Conservation (phyloP, 2,888 invertebrate genomes). For the Neelides folsomi region DNA sequence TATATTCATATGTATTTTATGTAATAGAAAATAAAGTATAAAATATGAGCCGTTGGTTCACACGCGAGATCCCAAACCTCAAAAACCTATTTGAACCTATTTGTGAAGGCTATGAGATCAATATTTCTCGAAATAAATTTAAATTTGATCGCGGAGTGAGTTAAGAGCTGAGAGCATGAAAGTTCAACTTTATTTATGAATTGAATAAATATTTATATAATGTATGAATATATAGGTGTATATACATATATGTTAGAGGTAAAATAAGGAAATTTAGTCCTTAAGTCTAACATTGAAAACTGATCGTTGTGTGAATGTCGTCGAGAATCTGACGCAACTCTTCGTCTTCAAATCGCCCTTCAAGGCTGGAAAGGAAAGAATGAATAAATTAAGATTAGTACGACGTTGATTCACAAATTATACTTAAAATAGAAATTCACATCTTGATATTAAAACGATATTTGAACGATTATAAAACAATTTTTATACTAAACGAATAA, state of each 20-base stretch:
- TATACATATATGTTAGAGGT: background rate
- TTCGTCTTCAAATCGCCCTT: slow-evolving; percentile 95
- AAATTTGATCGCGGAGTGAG: no score
- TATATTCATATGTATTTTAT: no score
- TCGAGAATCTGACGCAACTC: slow-evolving; percentile 91
- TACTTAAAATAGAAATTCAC: background rate
- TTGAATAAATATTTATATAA: background rate
- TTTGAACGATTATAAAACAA: background rate
- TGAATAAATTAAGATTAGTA: slow-evolving; percentile 1
- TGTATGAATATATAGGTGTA: background rate
- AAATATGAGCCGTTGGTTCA: no score
- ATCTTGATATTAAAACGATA: background rate
- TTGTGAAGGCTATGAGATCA: no score
- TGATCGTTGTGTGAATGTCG: slow-evolving; percentile 95
- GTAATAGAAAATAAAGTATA: no score
- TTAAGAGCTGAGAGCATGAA: no score
- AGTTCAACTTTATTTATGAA: background rate
- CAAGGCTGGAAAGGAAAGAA: slow-evolving; percentile 48
- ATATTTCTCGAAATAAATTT: no score
- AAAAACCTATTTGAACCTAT: no score
- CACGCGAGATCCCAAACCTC: no score
- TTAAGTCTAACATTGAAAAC: slow-evolving; percentile 71
- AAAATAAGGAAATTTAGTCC: background rate
- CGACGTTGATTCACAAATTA: background rate
- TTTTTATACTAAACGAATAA: background rate